Conservation (phyloP, 2,797 vertebrate species). For the Argyrosomus regius region DNA sequence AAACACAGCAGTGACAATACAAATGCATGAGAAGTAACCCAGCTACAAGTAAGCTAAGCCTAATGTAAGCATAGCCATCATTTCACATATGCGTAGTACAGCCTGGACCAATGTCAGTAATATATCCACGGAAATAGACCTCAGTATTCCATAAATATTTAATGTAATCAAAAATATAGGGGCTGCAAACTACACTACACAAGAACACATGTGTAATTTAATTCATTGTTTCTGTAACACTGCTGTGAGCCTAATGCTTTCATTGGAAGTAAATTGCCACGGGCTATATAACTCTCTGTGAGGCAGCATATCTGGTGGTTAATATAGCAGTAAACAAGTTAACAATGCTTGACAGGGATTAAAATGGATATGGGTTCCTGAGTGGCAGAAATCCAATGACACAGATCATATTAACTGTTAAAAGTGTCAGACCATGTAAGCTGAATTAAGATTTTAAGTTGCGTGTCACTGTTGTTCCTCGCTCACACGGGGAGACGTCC, state of each 20-base stretch:
- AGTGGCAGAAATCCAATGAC: slow-evolving; percentile 70
- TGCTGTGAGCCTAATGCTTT: slow-evolving; percentile 52
- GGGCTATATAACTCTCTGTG: slow-evolving; percentile 50
- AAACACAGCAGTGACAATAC: slow-evolving; percentile 52
- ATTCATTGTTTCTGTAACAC: slow-evolving; percentile 59
- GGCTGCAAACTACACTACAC: slow-evolving; percentile 32
- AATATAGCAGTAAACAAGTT: slow-evolving; percentile 79
- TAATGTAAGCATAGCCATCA: slow-evolving; percentile 61
- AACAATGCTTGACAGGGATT: slow-evolving; percentile 78
- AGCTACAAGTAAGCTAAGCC: slow-evolving; percentile 55
- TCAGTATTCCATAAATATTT: slow-evolving; percentile 71
- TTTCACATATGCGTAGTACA: slow-evolving; percentile 54
- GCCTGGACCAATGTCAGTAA: slow-evolving; percentile 44
- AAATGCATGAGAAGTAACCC: slow-evolving; percentile 56
- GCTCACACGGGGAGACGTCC: not conserved
- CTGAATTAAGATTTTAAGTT: slow-evolving; percentile 44
- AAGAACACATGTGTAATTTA: slow-evolving; percentile 53
- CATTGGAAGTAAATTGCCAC: slow-evolving; percentile 66
- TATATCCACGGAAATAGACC: slow-evolving; percentile 54
- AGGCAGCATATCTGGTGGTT: slow-evolving; percentile 65
- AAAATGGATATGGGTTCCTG: slow-evolving; percentile 68
- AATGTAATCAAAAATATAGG: slow-evolving; percentile 63
- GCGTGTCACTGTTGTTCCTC: slow-evolving; percentile 7
- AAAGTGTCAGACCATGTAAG: slow-evolving; percentile 52
- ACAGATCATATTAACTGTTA: slow-evolving; percentile 70